A percentile compares a stretch with the other conserved stretches of the same genome.
Conservation (phyloP, 2,888 invertebrate species). For the Notodromas monacha region DNA sequence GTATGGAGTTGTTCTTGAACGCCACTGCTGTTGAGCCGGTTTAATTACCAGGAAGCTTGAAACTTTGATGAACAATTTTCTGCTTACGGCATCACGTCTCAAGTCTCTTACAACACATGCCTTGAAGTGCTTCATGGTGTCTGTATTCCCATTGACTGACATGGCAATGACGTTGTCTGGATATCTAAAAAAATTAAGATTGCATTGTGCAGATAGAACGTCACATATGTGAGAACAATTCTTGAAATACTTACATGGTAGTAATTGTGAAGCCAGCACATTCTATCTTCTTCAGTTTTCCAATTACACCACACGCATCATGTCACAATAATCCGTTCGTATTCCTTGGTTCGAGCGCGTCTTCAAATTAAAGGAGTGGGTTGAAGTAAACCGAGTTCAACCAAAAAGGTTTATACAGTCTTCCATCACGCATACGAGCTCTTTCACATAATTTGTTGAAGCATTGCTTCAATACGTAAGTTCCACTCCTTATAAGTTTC, state of each 20-base stretch:
- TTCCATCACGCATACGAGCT: no score
- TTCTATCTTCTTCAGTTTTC: slow-evolving; percentile 4
- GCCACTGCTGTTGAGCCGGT: slow-evolving; percentile 4
- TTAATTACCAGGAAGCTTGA: slow-evolving; percentile 4
- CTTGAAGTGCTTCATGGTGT: slow-evolving; percentile 4
- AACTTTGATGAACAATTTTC: slow-evolving; percentile 4
- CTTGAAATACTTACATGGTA: slow-evolving; percentile 4
- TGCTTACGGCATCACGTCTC: slow-evolving; percentile 4
- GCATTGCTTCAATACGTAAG: slow-evolving; percentile 4
- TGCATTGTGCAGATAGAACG: slow-evolving; percentile 4
- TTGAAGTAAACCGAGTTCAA: no score
- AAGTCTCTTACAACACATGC: slow-evolving; percentile 4
- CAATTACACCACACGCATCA: slow-evolving; percentile 1
- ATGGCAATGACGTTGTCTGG: slow-evolving; percentile 4
- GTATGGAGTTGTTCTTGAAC: slow-evolving; percentile 2
- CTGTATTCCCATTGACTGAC: slow-evolving; percentile 4
- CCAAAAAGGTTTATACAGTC: no score
- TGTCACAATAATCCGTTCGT: no score
- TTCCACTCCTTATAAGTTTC: slow-evolving; percentile 4
- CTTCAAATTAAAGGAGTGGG: no score
- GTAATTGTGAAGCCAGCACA: slow-evolving; percentile 4
- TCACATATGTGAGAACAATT: slow-evolving; percentile 4
- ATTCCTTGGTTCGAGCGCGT: no score
- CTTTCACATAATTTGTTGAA: slow-evolving; percentile 4
- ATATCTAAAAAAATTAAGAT: slow-evolving; percentile 4